Evolutionary conservation across 2,797 vertebrate species (phyloP), one percentile per base, ranked within the genome.

Genomic region (Florisuga fusca): DNA sequence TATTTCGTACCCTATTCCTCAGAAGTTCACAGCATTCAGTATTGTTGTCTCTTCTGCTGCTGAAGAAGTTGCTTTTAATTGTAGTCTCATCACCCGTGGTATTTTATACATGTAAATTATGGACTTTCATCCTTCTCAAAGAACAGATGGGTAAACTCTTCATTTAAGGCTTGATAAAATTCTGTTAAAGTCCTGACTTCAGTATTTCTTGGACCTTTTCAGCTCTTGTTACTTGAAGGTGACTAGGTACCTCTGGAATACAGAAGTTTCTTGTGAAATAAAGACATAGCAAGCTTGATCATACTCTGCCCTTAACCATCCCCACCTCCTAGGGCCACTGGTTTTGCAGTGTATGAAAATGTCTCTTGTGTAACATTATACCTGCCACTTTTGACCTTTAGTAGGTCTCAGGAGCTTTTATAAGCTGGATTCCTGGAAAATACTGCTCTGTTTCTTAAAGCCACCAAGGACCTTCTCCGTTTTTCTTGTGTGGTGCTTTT

Each of bases 321-420:
- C 34, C 43, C 8, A 59, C 27, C 12, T 86, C 62, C n/a, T 15
- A 5, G 16, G 66, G 38, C 67, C 1, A 4, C 21, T 76, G 79
- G 72, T 74, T 91, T 78, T 86, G 59, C 68, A 19, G 23, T n/a
- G 50, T 72, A 45, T 68, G 50, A 58, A 92, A 90, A 77, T 50
- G 20, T n/a, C 53, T 66, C 57, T 69, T 75, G 38, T 1, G 33
- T 79, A 89, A 87, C 22, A 10, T 1, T 53, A 90, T 54, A 71
- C 25, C 74, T 93, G 59, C 87, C 0, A 2, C 67, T 90, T 90
- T 71, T 94, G 88, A 94, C 81, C 83, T 94, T 94, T 82, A 59
- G 41, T 57, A 19, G 48, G 38, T 76, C 66, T 78, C 82, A 17
- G n/a, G 66, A 63, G 74, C 69, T 94, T 84, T 82, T 34, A 33